phyloP scores from a whole-genome alignment of 2,888 invertebrate genomes.

The Campoplex nolae region DNA sequence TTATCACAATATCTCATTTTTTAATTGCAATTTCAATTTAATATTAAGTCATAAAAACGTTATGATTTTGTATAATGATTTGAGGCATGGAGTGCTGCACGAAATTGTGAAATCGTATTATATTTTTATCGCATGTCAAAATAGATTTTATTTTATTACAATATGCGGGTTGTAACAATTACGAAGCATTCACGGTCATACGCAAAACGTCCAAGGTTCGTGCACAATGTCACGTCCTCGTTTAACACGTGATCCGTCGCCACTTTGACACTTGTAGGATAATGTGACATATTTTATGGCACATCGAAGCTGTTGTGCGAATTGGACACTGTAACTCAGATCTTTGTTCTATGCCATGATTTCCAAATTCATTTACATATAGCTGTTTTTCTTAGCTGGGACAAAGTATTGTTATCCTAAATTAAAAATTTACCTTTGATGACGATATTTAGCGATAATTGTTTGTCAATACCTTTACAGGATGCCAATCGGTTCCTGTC shows the following conservation, averaged over 20 bases:
- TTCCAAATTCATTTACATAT: no score
- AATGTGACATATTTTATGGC: not conserved
- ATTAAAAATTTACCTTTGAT: no score
- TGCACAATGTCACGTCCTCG: constrained; percentile 75
- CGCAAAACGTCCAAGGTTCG: constrained; percentile 72
- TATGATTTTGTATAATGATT: no score
- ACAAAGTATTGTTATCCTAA: no score
- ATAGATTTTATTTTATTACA: not conserved
- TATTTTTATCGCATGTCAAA: not conserved
- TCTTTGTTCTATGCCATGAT: no score
- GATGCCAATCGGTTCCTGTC: no score
- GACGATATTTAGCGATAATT: no score
- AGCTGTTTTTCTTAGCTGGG: no score
- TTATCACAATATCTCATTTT: no score
- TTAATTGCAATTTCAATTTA: no score
- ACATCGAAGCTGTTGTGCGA: not conserved
- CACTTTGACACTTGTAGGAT: constrained; percentile 25
- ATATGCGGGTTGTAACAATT: constrained; percentile 75
- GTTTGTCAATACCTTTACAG: no score
- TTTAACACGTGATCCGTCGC: constrained; percentile 38
- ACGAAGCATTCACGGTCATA: constrained; percentile 76
- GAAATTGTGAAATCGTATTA: not conserved
- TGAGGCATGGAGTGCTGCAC: not conserved
- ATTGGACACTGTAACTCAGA: not conserved
- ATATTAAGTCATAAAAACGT: no score